Conservation (phyloP, 2,113 vertebrate genomes). For the Physeter macrocephalus region DNA sequence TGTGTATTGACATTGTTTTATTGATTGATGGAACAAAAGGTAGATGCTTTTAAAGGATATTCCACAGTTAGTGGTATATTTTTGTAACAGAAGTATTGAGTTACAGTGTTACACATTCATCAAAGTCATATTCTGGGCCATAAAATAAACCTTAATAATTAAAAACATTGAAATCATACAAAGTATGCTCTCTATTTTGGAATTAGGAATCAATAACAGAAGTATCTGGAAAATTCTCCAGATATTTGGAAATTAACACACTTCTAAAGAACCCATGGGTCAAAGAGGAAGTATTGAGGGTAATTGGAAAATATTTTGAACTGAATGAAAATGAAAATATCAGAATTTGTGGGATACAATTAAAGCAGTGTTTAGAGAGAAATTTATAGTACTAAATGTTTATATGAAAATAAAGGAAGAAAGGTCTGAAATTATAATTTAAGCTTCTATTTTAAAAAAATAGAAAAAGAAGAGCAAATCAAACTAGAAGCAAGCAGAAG, state of each 20-base stretch:
- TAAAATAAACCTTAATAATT: not conserved
- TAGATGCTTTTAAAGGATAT: conserved; percentile 7
- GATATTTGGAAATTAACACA: conserved; percentile 2
- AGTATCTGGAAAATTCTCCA: not conserved
- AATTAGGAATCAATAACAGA: not conserved
- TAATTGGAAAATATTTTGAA: not conserved
- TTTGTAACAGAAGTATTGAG: not conserved
- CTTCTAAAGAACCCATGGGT: not conserved
- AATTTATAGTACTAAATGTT: not conserved
- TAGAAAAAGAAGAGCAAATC: not conserved
- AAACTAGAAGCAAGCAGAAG: not conserved
- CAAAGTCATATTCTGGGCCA: not conserved
- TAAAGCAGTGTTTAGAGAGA: not conserved
- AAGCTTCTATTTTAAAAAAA: not conserved
- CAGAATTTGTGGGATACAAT: not conserved
- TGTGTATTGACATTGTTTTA: not conserved
- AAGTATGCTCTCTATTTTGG: not conserved
- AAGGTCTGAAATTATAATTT: not conserved
- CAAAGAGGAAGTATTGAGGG: not conserved
- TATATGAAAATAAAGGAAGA: not conserved
- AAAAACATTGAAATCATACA: not conserved
- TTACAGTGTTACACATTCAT: not conserved
- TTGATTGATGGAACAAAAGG: not conserved
- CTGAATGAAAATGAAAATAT: conserved; percentile 23
- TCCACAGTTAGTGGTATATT: not conserved